A percentile compares a stretch with the other conserved stretches of the same genome.
phyloP scores from a whole-genome alignment of 2,888 invertebrate species.

The Eurois occulta region DNA sequence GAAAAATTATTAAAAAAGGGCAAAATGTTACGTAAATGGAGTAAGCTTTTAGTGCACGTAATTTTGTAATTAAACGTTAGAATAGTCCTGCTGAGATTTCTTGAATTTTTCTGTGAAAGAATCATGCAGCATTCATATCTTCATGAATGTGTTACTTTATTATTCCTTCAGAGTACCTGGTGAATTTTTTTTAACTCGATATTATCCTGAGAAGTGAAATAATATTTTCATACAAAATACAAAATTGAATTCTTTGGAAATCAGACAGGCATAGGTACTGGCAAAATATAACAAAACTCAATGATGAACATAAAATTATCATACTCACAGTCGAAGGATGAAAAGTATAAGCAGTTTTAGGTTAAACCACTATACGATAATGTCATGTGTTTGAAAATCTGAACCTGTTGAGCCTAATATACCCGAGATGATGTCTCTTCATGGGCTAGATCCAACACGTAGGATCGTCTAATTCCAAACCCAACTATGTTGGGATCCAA shows the following conservation, averaged over 20 bases:
- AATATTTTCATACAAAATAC: not conserved
- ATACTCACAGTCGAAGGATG: not conserved
- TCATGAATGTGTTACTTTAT: not conserved
- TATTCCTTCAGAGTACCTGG: not conserved
- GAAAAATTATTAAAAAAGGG: not conserved
- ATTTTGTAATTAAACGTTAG: constrained; percentile 15
- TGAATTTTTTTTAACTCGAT: not conserved
- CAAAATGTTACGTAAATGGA: constrained; percentile 6
- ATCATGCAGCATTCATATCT: not conserved
- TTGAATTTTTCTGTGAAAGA: not conserved
- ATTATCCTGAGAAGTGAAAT: not conserved
- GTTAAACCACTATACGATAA: no score
- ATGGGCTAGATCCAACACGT: no score
- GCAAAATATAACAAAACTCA: not conserved
- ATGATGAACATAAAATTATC: not conserved
- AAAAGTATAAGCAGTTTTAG: not conserved
- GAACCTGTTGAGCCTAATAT: no score
- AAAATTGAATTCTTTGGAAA: not conserved
- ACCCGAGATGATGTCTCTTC: no score
- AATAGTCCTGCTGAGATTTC: not conserved
- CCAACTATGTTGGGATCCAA: no score
- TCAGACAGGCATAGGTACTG: not conserved
- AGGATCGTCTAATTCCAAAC: no score
- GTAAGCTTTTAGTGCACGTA: constrained; percentile 1
- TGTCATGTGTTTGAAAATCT: no score